A percentile compares a stretch with the other conserved stretches of the same genome.
Conservation (phyloP, 2,888 invertebrate genomes). For the Adelognathus sp. region DNA sequence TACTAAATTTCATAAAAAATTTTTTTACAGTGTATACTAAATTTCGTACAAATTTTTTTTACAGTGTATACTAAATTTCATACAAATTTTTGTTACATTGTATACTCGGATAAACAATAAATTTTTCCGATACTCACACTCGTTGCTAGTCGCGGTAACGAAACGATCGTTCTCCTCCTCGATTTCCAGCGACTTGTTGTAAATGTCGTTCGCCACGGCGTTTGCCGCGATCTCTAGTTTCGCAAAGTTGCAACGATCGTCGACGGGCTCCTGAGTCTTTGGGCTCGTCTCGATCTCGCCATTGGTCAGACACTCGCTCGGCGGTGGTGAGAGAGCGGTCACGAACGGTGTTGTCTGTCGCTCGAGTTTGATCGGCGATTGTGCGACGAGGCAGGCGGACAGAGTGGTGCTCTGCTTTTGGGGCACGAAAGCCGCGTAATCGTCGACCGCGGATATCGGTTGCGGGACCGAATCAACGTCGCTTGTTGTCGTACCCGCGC, state of each 20-base stretch:
- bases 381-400: conserved; percentile 4
- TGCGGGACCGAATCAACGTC: conserved; percentile 4
- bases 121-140: conserved; percentile 66
- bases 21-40: no score
- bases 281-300: conserved; percentile 22
- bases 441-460: conserved; percentile 17
- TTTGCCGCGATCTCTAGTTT: conserved; percentile 68
- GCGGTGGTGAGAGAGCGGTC: neutral
- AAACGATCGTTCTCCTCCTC: conserved; percentile 70
- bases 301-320: neutral
- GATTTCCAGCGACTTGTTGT: conserved; percentile 67
- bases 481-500: neutral
- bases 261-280: conserved; percentile 25
- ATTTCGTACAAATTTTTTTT: no score
- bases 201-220: conserved; percentile 71
- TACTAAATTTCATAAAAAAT: no score
- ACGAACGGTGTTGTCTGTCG: conserved; percentile 36
- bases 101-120: no score
- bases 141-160: conserved; percentile 69
- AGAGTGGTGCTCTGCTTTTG: conserved; percentile 61
- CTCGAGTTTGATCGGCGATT: conserved; percentile 1
- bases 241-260: conserved; percentile 57
- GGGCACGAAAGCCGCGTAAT: conserved; percentile 59
- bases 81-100: no score
- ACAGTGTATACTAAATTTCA: no score